Percentiles rank a stretch among this genome's conserved stretches.
phyloP scores from a whole-genome alignment of 1,140 invertebrate species.

The Thaumatotibia leucotreta region DNA sequence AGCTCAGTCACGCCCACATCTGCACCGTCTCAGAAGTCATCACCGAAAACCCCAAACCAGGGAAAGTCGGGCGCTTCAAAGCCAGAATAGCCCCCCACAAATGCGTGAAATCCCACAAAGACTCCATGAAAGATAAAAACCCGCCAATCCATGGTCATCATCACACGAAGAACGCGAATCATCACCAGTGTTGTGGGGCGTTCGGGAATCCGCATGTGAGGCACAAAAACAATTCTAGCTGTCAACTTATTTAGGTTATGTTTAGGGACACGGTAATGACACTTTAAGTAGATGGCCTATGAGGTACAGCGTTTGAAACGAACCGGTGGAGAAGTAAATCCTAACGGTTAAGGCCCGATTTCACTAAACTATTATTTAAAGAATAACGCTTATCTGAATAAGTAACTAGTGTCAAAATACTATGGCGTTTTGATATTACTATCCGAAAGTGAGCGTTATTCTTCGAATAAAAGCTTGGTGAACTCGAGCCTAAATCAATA shows the following conservation, averaged over 20 bases:
- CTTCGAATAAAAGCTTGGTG: no score
- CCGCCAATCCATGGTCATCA: slow-evolving; percentile 58
- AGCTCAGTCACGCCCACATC: slow-evolving; percentile 32
- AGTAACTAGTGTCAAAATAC: no score
- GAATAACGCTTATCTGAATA: no score
- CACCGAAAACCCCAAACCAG: slow-evolving; percentile 45
- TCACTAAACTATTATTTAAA: no score
- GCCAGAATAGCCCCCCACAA: slow-evolving; percentile 56
- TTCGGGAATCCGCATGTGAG: slow-evolving; percentile 66
- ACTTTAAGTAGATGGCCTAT: background rate
- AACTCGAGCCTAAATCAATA: no score
- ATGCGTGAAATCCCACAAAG: slow-evolving; percentile 34
- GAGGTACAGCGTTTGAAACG: no score
- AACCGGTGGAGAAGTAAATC: no score
- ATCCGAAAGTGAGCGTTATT: no score
- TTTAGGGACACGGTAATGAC: background rate
- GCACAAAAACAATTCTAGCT: slow-evolving; percentile 61
- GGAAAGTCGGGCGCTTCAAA: slow-evolving; percentile 56
- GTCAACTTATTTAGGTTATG: slow-evolving; percentile 50
- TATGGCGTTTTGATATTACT: no score
- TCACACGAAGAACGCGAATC: slow-evolving; percentile 64
- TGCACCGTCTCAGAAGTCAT: slow-evolving; percentile 38
- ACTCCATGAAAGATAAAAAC: slow-evolving; percentile 40
- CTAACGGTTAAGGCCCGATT: background rate
- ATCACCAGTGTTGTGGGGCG: slow-evolving; percentile 66